phyloP scores from a whole-genome alignment of 2,797 vertebrate genomes.

The Lacerta viridis region DNA sequence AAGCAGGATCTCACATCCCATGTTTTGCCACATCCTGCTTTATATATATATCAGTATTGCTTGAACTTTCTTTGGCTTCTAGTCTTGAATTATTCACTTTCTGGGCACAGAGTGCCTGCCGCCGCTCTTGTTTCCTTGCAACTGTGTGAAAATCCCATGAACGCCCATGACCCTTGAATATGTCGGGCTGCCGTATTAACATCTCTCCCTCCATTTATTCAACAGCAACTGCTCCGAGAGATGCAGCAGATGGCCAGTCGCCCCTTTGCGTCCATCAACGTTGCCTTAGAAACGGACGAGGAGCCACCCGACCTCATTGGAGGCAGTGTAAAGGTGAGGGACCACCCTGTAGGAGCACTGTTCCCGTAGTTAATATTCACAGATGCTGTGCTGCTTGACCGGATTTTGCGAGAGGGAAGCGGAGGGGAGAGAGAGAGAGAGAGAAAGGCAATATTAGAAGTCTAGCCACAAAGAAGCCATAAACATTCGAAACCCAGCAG shows the following conservation, averaged over 20 bases:
- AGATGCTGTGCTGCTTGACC: constrained; percentile 17
- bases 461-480: not conserved
- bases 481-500: not conserved
- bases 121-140: not conserved
- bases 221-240: constrained; percentile 97
- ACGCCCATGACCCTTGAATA: not conserved
- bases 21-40: too few relatives aligned
- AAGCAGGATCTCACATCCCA: too few relatives aligned
- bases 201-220: constrained; percentile 71
- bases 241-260: constrained; percentile 99
- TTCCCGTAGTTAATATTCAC: not conserved
- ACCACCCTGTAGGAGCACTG: constrained; percentile 16
- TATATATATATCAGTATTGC: too few relatives aligned
- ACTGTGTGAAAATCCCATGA: not conserved
- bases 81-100: not conserved
- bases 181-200: constrained; percentile 23
- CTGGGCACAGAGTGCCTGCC: not conserved
- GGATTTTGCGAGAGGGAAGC: not conserved
- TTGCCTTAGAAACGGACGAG: constrained; percentile 97
- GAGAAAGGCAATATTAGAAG: not conserved
- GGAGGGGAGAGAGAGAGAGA: not conserved
- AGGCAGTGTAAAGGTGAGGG: constrained; percentile 96
- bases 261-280: constrained; percentile 97
- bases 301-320: constrained; percentile 98
- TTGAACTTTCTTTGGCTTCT: too few relatives aligned